phyloP scores from a whole-genome alignment of 1,140 invertebrate species.

The Zaprionus davidi region DNA sequence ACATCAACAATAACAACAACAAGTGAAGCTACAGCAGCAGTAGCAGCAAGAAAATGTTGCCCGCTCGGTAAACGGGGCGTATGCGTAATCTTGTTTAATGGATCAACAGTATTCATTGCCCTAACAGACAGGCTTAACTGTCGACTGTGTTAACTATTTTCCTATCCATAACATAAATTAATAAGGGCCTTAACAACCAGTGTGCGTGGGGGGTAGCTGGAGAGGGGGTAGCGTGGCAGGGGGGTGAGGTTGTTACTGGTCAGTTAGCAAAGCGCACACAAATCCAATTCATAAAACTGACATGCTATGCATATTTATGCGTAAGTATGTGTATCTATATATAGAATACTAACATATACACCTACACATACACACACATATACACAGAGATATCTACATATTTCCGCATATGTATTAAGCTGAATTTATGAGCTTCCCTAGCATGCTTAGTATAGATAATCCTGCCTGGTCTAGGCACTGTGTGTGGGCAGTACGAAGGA shows the following conservation, averaged over 20 bases:
- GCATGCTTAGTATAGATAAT: constrained; percentile 11
- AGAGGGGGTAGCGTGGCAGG: background rate
- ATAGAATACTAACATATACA: background rate
- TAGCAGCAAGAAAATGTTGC: constrained; percentile 9
- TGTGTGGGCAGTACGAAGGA: background rate
- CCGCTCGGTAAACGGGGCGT: constrained; percentile 27
- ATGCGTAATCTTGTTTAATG: constrained; percentile 67
- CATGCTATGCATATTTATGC: constrained; percentile 57
- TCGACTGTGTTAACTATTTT: constrained; percentile 48
- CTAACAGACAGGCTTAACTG: constrained; percentile 27
- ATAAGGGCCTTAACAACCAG: constrained; percentile 27
- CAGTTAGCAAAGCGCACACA: constrained; percentile 43
- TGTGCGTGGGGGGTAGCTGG: background rate
- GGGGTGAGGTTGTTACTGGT: constrained; percentile 16
- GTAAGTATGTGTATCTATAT: constrained; percentile 11
- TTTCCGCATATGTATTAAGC: constrained; percentile 26
- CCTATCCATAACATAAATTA: constrained; percentile 62
- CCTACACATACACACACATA: background rate
- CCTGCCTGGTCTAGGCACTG: background rate
- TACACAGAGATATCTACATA: background rate
- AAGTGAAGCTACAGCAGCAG: background rate
- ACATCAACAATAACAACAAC: background rate
- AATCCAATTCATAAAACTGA: constrained; percentile 55
- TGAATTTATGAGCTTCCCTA: constrained; percentile 39
- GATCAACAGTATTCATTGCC: constrained; percentile 47